phyloP scores from a whole-genome alignment of 2,113 vertebrate species.

The Oryzias woworae region DNA sequence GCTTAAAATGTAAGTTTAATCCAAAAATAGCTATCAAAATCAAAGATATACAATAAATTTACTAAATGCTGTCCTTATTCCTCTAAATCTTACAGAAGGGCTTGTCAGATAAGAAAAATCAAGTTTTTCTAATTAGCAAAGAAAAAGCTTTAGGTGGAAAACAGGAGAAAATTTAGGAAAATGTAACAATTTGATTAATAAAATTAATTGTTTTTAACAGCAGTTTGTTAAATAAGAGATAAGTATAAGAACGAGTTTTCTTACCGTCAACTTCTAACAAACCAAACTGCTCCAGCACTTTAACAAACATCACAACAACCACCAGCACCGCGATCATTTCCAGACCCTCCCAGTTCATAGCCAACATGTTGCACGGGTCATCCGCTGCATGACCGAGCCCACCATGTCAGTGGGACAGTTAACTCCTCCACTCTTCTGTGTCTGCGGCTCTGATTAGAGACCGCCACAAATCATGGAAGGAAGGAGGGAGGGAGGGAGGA shows the following conservation, averaged over 20 bases:
- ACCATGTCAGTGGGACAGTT: slow-evolving; percentile 74
- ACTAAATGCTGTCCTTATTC: too few species aligned
- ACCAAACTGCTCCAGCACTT: slow-evolving; percentile 97
- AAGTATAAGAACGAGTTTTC: slow-evolving; percentile 32
- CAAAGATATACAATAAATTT: too few species aligned
- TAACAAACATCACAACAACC: slow-evolving; percentile 95
- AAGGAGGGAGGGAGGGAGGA: slow-evolving; percentile 31
- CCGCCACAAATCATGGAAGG: slow-evolving; percentile 59
- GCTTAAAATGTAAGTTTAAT: too few species aligned
- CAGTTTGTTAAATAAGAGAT: too few species aligned
- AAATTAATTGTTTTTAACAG: too few species aligned
- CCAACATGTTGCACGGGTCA: slow-evolving; percentile 81
- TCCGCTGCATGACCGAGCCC: slow-evolving; percentile 76
- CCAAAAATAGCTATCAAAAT: too few species aligned
- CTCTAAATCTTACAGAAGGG: too few species aligned
- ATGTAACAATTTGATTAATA: too few species aligned
- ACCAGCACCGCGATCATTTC: slow-evolving; percentile 97
- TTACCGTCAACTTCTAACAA: slow-evolving; percentile 96
- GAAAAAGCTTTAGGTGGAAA: too few species aligned
- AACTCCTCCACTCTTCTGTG: slow-evolving; percentile 75
- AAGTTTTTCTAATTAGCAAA: too few species aligned
- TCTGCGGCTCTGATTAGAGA: slow-evolving; percentile 61
- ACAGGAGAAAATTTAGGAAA: too few species aligned
- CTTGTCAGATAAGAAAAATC: too few species aligned
- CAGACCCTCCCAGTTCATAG: slow-evolving; percentile 97